Evolutionary conservation across 2,113 vertebrate genomes (phyloP).

Genomic region (Hyperopisus bebe): DNA sequence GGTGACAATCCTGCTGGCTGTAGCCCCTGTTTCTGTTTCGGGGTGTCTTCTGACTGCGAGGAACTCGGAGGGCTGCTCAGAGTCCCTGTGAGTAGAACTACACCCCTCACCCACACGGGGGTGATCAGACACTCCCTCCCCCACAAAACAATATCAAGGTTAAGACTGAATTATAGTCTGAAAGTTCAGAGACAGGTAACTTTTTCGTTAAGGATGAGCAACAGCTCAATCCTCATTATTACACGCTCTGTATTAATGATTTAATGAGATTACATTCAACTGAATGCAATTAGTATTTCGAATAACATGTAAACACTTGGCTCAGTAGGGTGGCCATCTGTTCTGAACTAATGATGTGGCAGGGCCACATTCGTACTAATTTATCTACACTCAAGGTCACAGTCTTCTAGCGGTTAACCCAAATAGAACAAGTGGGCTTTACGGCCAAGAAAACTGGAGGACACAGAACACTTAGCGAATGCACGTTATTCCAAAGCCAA

Average conservation of each 20-base stretch:
- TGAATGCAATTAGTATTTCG: constrained; percentile 18
- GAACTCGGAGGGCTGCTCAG: constrained; percentile 69
- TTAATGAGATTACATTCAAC: constrained; percentile 21
- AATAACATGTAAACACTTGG: constrained; percentile 15
- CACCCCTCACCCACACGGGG: background rate
- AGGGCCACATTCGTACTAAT: constrained; percentile 3
- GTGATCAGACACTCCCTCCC: background rate
- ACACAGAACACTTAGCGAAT: background rate
- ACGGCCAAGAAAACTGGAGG: background rate
- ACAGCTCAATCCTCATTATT: constrained; percentile 9
- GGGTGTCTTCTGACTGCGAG: constrained; percentile 66
- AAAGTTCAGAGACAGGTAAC: background rate
- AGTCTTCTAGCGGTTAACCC: background rate
- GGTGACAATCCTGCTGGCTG: constrained; percentile 64
- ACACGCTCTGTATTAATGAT: constrained; percentile 9
- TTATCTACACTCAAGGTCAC: constrained; percentile 4
- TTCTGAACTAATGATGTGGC: background rate
- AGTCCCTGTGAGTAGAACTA: constrained; percentile 61
- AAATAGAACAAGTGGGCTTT: background rate
- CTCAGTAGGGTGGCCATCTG: constrained; percentile 16
- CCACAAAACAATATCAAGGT: background rate
- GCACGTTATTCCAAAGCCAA: background rate
- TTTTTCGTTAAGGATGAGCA: background rate
- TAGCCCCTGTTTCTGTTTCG: constrained; percentile 80
- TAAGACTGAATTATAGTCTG: background rate